Base-by-base conservation (phyloP, 2,888 invertebrate species). In the Eristalinus sepulchralis region DNA sequence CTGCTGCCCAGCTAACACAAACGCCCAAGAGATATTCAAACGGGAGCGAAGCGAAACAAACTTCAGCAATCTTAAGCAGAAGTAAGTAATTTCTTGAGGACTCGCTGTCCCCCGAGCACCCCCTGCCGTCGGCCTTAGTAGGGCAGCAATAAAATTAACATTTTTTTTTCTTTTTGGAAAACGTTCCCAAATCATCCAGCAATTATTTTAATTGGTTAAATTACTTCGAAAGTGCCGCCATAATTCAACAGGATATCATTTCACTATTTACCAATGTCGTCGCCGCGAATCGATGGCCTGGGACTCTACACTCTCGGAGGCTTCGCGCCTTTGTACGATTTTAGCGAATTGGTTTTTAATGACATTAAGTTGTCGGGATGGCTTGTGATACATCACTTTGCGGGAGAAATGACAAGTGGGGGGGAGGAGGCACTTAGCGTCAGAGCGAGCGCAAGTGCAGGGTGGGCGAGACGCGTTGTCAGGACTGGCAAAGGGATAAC, bases 141-240 rank as follows among this genome's bases (percentile, higher is more conserved):
- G 39, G 60, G 34, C 67, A 79, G 71, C 73, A 79, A 87, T 72
- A 68, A 80, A 75, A 72, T 67, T 75, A 80, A 75, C 5, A 27
- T 27, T 27, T 27, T 27, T 39, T 2, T 13, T 75, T 83, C 60
- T 76, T 66, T 53, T 60, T 24, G 55, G 75, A n/a, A n/a, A 81
- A 76, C 67, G 34, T 76, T 71, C 66, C 53, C 71, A 82, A 78
- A 85, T 85, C 77, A 85, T 63, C 73, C 63, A 73, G 68, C 82
- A 85, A 85, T 86, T 86, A 83, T 79, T 68, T 79, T 75, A 86
- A 86, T 86, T 83, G 70, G 77, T 83, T 83, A 71, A 83, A 86
- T 86, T 86, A 77, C 78, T 78, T 27, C 13, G 22, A 70, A 76
- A 75, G 66, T 80, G 67, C 39, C 72, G 10, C 60, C 64, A 78